These are phyloP conservation scores for Salminus brasiliensis DNA, from an alignment of 2,113 vertebrate species.

Conservation along the genomic window DNA sequence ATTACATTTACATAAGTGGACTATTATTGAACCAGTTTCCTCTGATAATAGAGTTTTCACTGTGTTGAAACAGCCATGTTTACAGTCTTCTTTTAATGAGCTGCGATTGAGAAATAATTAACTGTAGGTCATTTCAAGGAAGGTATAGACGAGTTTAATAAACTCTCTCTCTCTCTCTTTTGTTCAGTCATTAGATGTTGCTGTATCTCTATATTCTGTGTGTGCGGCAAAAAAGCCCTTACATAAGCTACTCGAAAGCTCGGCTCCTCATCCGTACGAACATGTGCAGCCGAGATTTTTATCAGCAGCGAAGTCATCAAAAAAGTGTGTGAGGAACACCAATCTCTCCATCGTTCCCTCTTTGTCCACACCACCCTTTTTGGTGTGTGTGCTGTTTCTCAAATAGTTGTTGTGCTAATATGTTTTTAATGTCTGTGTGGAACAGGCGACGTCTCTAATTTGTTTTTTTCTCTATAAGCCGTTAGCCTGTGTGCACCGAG, in stretches of 20 bases:
- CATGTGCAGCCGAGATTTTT: conserved; percentile 3
- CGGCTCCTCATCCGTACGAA: neutral
- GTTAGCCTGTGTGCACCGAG: conserved; percentile 77
- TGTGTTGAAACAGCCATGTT: no score
- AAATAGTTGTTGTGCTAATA: conserved; percentile 78
- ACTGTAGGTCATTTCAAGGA: no score
- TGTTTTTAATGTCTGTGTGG: conserved; percentile 84
- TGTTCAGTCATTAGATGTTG: conserved; percentile 33
- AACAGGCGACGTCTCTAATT: conserved; percentile 80
- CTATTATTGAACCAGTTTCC: no score
- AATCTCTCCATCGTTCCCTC: neutral
- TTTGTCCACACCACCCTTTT: conserved; percentile 2
- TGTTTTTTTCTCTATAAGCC: conserved; percentile 79
- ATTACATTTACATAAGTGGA: no score
- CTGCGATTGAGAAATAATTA: no score
- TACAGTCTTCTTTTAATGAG: no score
- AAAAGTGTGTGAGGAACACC: conserved; percentile 6
- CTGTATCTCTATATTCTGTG: neutral
- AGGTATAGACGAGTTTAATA: no score
- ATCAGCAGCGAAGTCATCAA: conserved; percentile 46
- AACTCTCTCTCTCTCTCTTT: conserved; percentile 31
- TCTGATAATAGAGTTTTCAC: no score
- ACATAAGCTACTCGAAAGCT: neutral
- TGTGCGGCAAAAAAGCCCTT: conserved; percentile 7
- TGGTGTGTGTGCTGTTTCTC: conserved; percentile 49